Percentiles rank a stretch among this genome's conserved stretches.
phyloP scores from a whole-genome alignment of 1,140 invertebrate species.

The Saxidomus purpurata region DNA sequence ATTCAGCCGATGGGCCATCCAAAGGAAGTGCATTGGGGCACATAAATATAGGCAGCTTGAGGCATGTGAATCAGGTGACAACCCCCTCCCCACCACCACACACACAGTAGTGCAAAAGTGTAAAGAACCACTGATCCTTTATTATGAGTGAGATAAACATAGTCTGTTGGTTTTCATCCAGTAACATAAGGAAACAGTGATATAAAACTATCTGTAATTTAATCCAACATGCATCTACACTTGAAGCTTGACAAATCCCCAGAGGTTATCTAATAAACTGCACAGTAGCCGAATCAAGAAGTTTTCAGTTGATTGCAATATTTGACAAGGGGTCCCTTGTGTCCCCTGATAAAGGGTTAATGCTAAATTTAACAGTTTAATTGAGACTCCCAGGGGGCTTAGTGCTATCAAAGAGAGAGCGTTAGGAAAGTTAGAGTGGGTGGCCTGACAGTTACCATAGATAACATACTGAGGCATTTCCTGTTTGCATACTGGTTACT shows the following conservation, averaged over 20 bases:
- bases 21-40: no score
- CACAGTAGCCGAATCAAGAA: constrained; percentile 19
- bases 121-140: no score
- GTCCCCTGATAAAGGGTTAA: constrained; percentile 46
- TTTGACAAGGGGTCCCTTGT: constrained; percentile 39
- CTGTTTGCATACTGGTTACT: not conserved
- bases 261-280: not conserved
- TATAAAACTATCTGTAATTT: no score
- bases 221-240: not conserved
- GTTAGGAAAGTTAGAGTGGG: not conserved
- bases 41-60: no score
- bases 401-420: not conserved
- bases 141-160: no score
- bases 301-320: not conserved
- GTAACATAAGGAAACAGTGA: no score
- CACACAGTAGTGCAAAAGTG: no score
- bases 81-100: no score
- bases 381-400: constrained; percentile 48
- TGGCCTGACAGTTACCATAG: constrained; percentile 19
- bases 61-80: no score
- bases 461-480: constrained; percentile 20
- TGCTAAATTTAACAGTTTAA: constrained; percentile 64
- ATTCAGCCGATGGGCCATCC: no score
- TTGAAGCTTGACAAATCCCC: not conserved
- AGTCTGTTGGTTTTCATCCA: no score